phyloP scores from a whole-genome alignment of 2,797 vertebrate species.

The Australoheros facetus region DNA sequence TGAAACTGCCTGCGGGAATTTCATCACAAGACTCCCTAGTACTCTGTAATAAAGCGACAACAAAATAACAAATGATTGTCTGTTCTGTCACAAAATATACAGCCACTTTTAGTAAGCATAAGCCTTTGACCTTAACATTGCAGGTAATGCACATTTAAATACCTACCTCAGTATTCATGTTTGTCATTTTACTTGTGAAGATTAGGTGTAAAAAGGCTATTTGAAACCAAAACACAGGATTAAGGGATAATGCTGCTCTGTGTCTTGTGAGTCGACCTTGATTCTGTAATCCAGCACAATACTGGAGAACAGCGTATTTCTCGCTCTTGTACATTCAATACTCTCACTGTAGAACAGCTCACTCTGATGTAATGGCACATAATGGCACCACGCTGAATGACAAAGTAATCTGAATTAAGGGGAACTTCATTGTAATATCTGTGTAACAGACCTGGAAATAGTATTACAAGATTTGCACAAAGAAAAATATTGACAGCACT shows the following conservation, averaged over 20 bases:
- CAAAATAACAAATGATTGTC: slow-evolving; percentile 58
- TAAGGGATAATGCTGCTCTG: slow-evolving; percentile 84
- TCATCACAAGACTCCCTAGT: slow-evolving; percentile 62
- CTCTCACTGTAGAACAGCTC: slow-evolving; percentile 66
- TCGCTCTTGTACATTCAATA: slow-evolving; percentile 71
- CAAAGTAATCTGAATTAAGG: slow-evolving; percentile 66
- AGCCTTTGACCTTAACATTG: slow-evolving; percentile 76
- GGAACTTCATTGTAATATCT: slow-evolving; percentile 50
- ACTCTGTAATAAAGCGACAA: slow-evolving; percentile 54
- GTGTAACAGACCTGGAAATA: slow-evolving; percentile 47
- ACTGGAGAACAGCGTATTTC: slow-evolving; percentile 77
- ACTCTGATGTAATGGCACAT: slow-evolving; percentile 73
- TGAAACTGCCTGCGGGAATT: slow-evolving; percentile 57
- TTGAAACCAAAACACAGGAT: slow-evolving; percentile 85
- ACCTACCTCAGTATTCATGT: slow-evolving; percentile 78
- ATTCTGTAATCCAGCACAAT: slow-evolving; percentile 84
- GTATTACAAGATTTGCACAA: slow-evolving; percentile 41
- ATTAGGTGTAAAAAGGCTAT: slow-evolving; percentile 83
- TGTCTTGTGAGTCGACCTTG: slow-evolving; percentile 83
- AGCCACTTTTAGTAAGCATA: slow-evolving; percentile 70
- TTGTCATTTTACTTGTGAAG: slow-evolving; percentile 81
- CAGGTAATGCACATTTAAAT: slow-evolving; percentile 79
- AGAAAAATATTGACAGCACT: slow-evolving; percentile 22
- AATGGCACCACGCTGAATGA: slow-evolving; percentile 62
- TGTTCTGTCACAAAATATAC: slow-evolving; percentile 57